phyloP scores from a whole-genome alignment of 2,113 vertebrate genomes.

The Diadophis punctatus region DNA sequence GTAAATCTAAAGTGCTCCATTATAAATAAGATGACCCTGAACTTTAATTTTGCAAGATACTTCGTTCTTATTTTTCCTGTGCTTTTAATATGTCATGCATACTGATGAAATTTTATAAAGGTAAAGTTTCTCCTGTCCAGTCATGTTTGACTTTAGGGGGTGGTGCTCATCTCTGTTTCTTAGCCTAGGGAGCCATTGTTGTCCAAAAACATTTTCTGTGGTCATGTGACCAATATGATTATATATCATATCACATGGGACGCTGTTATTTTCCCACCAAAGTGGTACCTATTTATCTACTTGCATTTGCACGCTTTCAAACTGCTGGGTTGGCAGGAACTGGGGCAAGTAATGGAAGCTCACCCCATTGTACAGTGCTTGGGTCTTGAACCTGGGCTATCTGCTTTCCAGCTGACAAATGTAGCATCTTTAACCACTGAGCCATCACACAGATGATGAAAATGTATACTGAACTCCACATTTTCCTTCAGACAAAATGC shows the following conservation, averaged over 20 bases:
- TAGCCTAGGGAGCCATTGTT: neutral
- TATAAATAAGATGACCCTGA: neutral
- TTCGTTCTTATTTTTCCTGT: neutral
- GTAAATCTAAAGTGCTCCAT: neutral
- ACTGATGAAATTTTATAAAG: neutral
- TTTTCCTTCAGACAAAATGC: neutral
- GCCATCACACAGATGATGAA: neutral
- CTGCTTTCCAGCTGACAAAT: neutral
- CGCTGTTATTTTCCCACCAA: neutral
- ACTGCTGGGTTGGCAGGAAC: neutral
- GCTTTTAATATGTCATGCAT: constrained; percentile 17
- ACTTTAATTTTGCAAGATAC: neutral
- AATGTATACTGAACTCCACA: neutral
- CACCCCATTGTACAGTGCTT: neutral
- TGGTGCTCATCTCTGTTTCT: neutral
- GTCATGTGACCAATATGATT: neutral
- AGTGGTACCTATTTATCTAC: neutral
- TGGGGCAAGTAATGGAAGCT: neutral
- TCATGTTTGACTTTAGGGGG: neutral
- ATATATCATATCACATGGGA: neutral
- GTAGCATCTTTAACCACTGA: neutral
- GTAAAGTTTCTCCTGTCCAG: neutral
- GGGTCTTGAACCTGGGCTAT: neutral
- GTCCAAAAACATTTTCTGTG: neutral
- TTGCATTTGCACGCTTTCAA: neutral